These are phyloP conservation scores for Phaonia tiefii DNA, from an alignment of 2,888 invertebrate genomes.

Conservation along the genomic window DNA sequence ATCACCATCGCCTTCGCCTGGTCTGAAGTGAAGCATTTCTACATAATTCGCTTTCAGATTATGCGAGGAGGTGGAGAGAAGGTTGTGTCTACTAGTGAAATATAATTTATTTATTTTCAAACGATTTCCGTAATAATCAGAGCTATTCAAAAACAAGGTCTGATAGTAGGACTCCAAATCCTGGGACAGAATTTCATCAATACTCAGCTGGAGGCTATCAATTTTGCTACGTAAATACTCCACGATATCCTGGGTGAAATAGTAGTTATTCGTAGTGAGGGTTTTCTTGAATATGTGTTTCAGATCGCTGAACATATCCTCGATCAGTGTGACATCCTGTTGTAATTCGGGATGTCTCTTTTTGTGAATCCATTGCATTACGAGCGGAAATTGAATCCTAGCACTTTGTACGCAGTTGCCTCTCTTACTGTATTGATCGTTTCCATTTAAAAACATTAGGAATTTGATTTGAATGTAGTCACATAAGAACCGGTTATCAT, in stretches of 20 bases:
- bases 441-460: background rate
- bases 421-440: background rate
- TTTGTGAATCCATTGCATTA: constrained; percentile 6
- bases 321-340: background rate
- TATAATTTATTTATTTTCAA: background rate
- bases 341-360: background rate
- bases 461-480: constrained; percentile 11
- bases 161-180: constrained; percentile 7
- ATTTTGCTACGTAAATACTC: background rate
- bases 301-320: background rate
- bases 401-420: background rate
- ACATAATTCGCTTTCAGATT: background rate
- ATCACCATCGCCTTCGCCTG: background rate
- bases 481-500: constrained; percentile 9
- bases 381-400: background rate
- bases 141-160: background rate
- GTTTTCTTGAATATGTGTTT: background rate
- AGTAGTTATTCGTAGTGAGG: background rate
- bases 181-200: background rate
- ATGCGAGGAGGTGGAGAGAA: background rate
- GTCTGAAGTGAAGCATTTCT: background rate
- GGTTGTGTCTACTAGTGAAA: background rate
- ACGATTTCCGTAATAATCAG: constrained; percentile 21
- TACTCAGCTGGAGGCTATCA: background rate
- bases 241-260: background rate